Base-by-base conservation (phyloP, 2,797 vertebrate genomes). In the Anomalospiza imberbis region DNA sequence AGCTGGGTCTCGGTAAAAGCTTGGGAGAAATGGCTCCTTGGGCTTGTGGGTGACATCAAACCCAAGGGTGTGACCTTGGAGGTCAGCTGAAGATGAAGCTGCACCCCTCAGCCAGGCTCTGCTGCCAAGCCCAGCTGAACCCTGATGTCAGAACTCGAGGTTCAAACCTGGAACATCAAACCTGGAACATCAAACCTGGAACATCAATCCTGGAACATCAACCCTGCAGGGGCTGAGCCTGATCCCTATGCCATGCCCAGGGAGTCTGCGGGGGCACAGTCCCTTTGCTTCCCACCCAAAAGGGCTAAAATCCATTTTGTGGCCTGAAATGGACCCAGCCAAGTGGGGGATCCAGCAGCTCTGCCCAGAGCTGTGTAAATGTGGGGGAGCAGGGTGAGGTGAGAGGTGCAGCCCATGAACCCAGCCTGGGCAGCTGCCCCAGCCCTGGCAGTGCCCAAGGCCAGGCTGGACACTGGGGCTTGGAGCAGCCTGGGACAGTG, bases 111-210 rank as follows among this genome's bases (percentile, higher is more conserved):
- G 51, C 53, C 48, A 55, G 44, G 36, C 38, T 42, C 45, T 76
- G 54, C n/a, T 54, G 76, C 38, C 58, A 45, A 42, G 29, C 13
- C 76, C 55, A 38, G 68, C 17, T 66, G 25, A 71, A 70, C 6
- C 29, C 47, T 4, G 0, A 11, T 19, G 36, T n/a, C 47, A 71
- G 36, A 63, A 80, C 45, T 5, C 0, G 2, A 68, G 66, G 53
- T 19, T 81, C 61, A 48, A 53, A 60, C 40, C 42, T 5, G 13
- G 20, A 67, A 7, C 0, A 3, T 4, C 51, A 25, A 38, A 1
- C 51, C 51, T 53, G 12, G 31, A 67, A 7, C 0, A 3, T 4
- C 51, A 25, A 38, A 1, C 51, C 51, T 53, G 12, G 31, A 21
- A 53, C 51, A 53, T 67, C 68, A 48, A 38, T 40, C 44, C 45